Base-by-base conservation (phyloP, 1,140 invertebrate genomes). In the Andricus grossulariae region DNA sequence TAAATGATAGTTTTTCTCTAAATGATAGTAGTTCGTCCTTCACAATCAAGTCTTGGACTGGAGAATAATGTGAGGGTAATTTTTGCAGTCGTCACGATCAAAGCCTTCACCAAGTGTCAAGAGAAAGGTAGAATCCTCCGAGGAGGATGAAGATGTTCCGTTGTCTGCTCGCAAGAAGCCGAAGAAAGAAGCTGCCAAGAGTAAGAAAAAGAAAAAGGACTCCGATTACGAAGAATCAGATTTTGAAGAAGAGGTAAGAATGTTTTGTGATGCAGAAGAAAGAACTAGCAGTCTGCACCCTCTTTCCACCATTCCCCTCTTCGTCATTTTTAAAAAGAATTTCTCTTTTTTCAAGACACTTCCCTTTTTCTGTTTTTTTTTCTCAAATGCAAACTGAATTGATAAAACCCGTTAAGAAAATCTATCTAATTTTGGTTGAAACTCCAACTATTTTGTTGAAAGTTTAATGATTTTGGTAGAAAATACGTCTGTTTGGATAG, bases 111-210 rank as follows among this genome's bases (percentile, higher is more conserved):
- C 83, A 21, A 84, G 84, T 60, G 77, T 82, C 50, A 93, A 93
- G 83, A 87, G 92, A 80, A 92, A 92, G 86, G 79, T 90, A 5
- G 88, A 91, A 80, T 87, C 86, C n/a, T 87, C 86, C 21, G 87
- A 86, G 39, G 91, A 92, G 71, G 93, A 94, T 77, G 93, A 94
- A 71, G 92, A 96, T 89, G 85, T 94, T 83, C 94, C 95, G 75
- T 85, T 97, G 82, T 92, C 93, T 80, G 91, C 93, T 71, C 90
- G 94, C 71, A 97, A 96, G 87, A 96, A 95, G 86, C 83, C 93
- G 50, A 95, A 96, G 88, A 95, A 94, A 83, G 95, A 93, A 89
- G 94, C 93, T 82, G 91, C 92, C 83, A 92, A 93, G 90, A 93
- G 93, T 88, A 93, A 92, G 84, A 93, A 92, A 83, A 93, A 91